Percentiles rank a stretch among this genome's conserved stretches.
These are phyloP conservation scores for Holocentrus rufus DNA, from an alignment of 2,797 vertebrate species.

Conservation along the genomic window DNA sequence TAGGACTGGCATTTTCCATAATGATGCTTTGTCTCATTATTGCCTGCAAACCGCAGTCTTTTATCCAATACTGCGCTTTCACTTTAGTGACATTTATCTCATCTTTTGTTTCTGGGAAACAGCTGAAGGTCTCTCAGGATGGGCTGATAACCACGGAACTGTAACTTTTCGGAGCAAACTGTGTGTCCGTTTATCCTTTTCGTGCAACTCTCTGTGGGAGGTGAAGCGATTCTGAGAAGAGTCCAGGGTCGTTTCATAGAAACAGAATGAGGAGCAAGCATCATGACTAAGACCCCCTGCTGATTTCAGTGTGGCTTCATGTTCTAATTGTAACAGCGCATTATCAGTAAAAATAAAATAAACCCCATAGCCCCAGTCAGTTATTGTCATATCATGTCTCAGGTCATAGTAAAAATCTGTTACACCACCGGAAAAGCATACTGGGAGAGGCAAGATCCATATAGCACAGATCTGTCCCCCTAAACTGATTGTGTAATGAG, in stretches of 20 bases:
- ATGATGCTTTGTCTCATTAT: not conserved
- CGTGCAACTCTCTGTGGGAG: conserved; percentile 36
- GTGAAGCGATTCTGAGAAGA: conserved; percentile 58
- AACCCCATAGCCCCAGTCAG: conserved; percentile 21
- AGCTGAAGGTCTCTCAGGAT: conserved; percentile 1
- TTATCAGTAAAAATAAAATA: conserved; percentile 18
- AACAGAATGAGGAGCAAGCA: conserved; percentile 21
- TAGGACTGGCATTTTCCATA: conserved; percentile 1
- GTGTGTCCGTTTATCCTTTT: not conserved
- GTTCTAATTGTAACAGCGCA: conserved; percentile 33
- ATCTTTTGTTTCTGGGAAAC: conserved; percentile 44
- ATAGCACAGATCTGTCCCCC: not conserved
- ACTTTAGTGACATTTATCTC: not conserved
- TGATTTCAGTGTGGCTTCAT: conserved; percentile 24
- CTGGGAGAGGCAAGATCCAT: not conserved
- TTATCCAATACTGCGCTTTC: not conserved
- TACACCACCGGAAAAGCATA: not conserved
- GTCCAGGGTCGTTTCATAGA: conserved; percentile 45
- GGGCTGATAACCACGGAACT: not conserved
- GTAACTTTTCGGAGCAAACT: not conserved
- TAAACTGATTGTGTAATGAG: conserved; percentile 9
- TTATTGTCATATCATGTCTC: not conserved
- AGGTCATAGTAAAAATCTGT: conserved; percentile 1
- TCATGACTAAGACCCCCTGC: conserved; percentile 38
- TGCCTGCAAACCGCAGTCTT: not conserved